phyloP scores from a whole-genome alignment of 2,888 invertebrate species.

The Malacosoma neustria region DNA sequence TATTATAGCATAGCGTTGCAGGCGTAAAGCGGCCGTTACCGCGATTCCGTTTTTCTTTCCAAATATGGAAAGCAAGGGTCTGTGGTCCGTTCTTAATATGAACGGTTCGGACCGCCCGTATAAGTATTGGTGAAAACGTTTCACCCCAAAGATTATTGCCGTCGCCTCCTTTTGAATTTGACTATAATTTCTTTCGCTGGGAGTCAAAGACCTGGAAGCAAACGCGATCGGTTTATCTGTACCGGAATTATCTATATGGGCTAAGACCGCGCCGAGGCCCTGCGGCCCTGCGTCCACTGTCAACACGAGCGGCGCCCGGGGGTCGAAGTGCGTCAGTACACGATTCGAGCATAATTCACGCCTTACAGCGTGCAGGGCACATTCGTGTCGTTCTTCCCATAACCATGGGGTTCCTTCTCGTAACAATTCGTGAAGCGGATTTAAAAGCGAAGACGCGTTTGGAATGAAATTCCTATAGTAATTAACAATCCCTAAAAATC shows the following conservation, averaged over 20 bases:
- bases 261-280: slow-evolving; percentile 8
- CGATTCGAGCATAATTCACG: slow-evolving; percentile 9
- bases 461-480: slow-evolving; percentile 2
- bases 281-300: slow-evolving; percentile 7
- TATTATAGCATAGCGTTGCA: slow-evolving; percentile 22
- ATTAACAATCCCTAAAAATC: neutral
- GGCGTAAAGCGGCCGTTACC: slow-evolving; percentile 17
- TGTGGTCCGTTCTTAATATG: slow-evolving; percentile 18
- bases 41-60: slow-evolving; percentile 18
- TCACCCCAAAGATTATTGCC: slow-evolving; percentile 5
- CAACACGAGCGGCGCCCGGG: slow-evolving; percentile 3
- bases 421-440: slow-evolving; percentile 18
- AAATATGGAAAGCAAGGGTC: slow-evolving; percentile 20
- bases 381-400: slow-evolving; percentile 11
- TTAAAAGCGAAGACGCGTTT: slow-evolving; percentile 11
- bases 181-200: slow-evolving; percentile 5
- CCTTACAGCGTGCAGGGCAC: slow-evolving; percentile 1
- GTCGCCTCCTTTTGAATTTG: neutral
- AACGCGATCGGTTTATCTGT: too few relatives aligned
- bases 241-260: neutral
- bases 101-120: slow-evolving; percentile 17
- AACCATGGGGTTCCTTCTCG: slow-evolving; percentile 21
- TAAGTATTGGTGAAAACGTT: slow-evolving; percentile 14
- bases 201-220: slow-evolving; percentile 7
- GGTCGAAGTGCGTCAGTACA: slow-evolving; percentile 12